phyloP scores from a whole-genome alignment of 2,888 invertebrate genomes.

The Acanthococcus lagerstroemiae region DNA sequence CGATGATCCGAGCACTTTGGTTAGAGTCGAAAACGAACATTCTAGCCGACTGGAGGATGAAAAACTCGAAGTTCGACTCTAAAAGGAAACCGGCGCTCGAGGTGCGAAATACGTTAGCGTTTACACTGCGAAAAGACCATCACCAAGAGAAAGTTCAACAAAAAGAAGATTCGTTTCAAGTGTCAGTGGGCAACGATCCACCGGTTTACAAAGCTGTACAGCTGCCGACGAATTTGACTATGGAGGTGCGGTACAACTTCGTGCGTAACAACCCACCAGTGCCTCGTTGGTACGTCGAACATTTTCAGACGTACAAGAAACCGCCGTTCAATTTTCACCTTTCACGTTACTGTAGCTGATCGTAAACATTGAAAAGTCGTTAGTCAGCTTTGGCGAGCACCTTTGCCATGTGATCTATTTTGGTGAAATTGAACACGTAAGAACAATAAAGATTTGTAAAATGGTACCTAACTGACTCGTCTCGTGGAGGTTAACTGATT shows the following conservation, averaged over 20 bases:
- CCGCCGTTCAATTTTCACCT: conserved; percentile 4
- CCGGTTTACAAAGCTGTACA: conserved; percentile 4
- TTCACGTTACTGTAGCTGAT: no score
- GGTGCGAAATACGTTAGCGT: neutral
- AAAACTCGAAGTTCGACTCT: neutral
- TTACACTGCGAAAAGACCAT: neutral
- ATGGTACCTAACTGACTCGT: no score
- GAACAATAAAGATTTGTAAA: no score
- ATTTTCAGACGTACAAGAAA: conserved; percentile 9
- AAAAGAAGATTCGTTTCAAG: neutral
- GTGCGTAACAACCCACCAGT: conserved; percentile 17
- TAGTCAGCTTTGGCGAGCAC: no score
- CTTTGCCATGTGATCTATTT: no score
- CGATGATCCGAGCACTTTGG: conserved; percentile 13
- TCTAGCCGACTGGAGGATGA: neutral
- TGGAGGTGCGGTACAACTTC: conserved; percentile 10
- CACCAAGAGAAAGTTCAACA: conserved; percentile 2
- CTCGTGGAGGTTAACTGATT: no score
- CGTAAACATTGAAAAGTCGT: no score
- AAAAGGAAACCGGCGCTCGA: neutral
- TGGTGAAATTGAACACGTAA: no score
- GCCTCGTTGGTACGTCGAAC: conserved; percentile 2
- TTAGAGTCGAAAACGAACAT: conserved; percentile 15
- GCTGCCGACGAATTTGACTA: conserved; percentile 10
- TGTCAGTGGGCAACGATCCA: neutral